phyloP scores from a whole-genome alignment of 2,113 vertebrate genomes.

The Sceloporus tristichus region DNA sequence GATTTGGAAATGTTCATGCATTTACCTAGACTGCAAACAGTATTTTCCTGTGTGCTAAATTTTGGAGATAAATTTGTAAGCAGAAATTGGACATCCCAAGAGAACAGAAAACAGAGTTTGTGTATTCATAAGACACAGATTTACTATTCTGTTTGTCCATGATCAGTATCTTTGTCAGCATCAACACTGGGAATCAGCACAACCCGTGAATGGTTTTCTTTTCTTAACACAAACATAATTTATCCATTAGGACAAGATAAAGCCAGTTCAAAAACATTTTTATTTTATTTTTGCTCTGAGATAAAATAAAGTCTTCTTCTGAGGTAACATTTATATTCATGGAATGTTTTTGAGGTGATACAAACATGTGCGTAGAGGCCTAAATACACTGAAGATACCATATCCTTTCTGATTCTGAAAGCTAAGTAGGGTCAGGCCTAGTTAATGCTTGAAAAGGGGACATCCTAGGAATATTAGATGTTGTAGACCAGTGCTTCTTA shows the following conservation, averaged over 20 bases:
- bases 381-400: not conserved
- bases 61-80: not conserved
- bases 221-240: not conserved
- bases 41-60: not conserved
- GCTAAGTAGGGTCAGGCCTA: no score
- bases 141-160: conserved; percentile 34
- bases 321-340: not conserved
- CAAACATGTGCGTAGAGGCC: not conserved
- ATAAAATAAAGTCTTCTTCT: not conserved
- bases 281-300: not conserved
- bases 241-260: not conserved
- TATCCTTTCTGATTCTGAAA: no score
- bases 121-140: not conserved
- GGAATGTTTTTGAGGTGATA: not conserved
- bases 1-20: not conserved
- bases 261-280: not conserved
- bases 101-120: not conserved
- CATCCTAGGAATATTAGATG: no score
- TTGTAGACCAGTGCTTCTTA: not conserved
- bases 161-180: not conserved
- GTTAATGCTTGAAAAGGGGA: no score
- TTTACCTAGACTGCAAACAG: not conserved
- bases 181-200: not conserved
- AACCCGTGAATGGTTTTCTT: not conserved
- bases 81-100: not conserved